These are phyloP conservation scores for Xenus cinereus DNA, from an alignment of 2,113 vertebrate species.

Conservation along the genomic window DNA sequence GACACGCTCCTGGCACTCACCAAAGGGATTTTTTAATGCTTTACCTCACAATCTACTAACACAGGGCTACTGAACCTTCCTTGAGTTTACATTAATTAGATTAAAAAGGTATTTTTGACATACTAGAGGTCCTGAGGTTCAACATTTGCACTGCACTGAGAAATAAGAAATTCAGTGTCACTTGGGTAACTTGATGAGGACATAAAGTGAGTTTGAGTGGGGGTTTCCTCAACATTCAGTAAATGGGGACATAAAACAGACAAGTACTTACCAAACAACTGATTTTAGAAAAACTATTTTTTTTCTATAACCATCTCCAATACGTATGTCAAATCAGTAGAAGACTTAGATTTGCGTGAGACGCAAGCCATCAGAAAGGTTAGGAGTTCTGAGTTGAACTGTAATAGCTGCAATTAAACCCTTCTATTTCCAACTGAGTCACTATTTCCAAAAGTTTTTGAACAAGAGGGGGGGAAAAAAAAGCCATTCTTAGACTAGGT, in stretches of 20 bases:
- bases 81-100: neutral
- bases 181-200: fast-evolving
- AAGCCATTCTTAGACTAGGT: neutral
- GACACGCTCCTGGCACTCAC: neutral
- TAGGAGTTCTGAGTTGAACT: neutral
- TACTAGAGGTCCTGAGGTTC: neutral
- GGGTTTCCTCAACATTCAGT: fast-evolving
- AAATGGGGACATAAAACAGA: neutral
- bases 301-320: neutral
- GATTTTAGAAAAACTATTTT: neutral
- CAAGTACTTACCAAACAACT: neutral
- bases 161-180: neutral
- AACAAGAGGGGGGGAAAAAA: neutral
- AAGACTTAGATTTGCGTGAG: neutral
- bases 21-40: neutral
- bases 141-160: neutral
- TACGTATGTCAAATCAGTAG: fast-evolving
- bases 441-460: neutral
- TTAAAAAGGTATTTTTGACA: neutral
- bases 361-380: neutral
- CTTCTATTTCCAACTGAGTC: neutral
- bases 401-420: neutral
- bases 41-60: neutral
- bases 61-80: neutral
- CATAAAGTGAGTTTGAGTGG: neutral